phyloP scores from a whole-genome alignment of 35 echinoderm and acorn worm genomes.

The Hemicentrotus pulcherrimus region DNA sequence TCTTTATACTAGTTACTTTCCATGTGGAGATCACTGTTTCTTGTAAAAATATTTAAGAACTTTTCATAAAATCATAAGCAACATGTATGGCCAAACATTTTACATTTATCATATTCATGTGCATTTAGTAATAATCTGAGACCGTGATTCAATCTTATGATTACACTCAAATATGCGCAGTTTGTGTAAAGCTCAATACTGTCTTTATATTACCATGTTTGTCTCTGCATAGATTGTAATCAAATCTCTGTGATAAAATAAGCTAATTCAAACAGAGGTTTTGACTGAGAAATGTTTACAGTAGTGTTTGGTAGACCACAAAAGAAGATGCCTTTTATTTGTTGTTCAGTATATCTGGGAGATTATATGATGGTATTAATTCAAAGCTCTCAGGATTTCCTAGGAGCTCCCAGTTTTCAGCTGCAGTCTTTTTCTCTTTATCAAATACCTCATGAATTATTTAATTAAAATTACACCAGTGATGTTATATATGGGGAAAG shows the following conservation, averaged over 20 bases:
- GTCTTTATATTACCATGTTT: too few species aligned
- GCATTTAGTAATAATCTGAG: background rate
- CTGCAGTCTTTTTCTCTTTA: background rate
- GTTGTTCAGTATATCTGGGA: background rate
- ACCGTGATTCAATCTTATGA: background rate
- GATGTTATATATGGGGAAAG: too few species aligned
- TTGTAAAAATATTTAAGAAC: background rate
- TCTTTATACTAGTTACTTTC: background rate
- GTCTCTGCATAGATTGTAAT: background rate
- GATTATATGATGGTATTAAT: conserved; percentile 2
- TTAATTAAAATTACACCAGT: too few species aligned
- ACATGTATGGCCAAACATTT: background rate
- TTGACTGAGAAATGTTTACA: background rate
- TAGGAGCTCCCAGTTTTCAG: background rate
- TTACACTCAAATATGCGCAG: too few species aligned
- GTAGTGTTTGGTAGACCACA: background rate
- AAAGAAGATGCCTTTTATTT: background rate
- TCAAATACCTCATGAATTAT: background rate
- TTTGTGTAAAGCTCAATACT: too few species aligned
- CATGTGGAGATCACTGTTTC: background rate
- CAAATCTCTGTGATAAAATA: background rate
- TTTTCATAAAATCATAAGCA: background rate
- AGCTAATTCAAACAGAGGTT: background rate
- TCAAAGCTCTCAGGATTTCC: background rate
- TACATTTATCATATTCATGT: background rate